A percentile compares a stretch with the other conserved stretches of the same genome.
phyloP scores from a whole-genome alignment of 64 coral and sea anemone species.

The Astreopora myriophthalma region DNA sequence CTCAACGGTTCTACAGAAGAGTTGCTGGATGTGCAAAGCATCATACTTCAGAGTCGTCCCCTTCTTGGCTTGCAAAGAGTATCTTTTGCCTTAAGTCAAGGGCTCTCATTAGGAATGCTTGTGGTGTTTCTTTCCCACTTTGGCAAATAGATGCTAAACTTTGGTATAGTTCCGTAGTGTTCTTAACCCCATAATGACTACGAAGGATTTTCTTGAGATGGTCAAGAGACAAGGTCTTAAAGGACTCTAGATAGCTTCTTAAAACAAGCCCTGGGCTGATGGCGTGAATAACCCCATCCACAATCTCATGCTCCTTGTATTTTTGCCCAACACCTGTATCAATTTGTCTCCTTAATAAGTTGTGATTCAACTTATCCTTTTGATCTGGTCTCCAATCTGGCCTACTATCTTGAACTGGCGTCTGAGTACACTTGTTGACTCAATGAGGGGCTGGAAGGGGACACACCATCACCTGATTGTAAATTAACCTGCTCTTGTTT shows the following conservation, averaged over 20 bases:
- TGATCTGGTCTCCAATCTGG: constrained; percentile 26
- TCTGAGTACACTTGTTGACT: constrained; percentile 4
- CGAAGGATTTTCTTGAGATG: constrained; percentile 43
- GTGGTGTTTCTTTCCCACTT: constrained; percentile 34
- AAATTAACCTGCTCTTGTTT: neutral
- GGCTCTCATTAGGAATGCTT: constrained; percentile 56
- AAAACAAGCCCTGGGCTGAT: constrained; percentile 42
- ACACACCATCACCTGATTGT: neutral
- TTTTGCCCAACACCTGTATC: neutral
- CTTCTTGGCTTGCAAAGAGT: constrained; percentile 52
- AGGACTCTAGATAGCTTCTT: constrained; percentile 58
- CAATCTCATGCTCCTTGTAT: neutral
- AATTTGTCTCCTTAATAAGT: neutral
- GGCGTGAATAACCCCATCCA: constrained; percentile 42
- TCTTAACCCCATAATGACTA: constrained; percentile 60
- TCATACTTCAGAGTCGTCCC: constrained; percentile 32
- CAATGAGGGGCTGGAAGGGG: neutral
- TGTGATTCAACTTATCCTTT: constrained; percentile 41
- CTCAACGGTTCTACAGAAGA: neutral
- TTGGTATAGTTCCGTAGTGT: constrained; percentile 26
- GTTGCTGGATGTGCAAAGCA: neutral
- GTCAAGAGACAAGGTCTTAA: constrained; percentile 18
- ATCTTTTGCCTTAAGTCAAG: constrained; percentile 62
- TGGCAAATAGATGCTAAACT: constrained; percentile 10
- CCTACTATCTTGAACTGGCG: constrained; percentile 40